These are phyloP conservation scores for Hippoglossus stenolepis DNA, from an alignment of 2,113 vertebrate species.

Conservation along the genomic window DNA sequence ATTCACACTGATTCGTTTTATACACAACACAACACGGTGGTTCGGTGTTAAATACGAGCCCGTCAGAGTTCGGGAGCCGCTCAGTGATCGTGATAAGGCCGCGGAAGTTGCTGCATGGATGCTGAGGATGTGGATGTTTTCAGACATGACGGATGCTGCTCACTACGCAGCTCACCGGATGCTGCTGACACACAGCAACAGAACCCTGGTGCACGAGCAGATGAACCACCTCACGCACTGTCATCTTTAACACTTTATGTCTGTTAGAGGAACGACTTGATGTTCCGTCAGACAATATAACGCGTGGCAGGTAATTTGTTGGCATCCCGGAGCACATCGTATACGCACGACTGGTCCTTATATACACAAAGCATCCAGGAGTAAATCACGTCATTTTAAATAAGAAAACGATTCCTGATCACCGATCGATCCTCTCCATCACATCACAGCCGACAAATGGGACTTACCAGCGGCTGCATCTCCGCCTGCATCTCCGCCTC, in stretches of 20 bases:
- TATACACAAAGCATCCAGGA: neutral
- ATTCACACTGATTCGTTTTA: neutral
- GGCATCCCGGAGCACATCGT: neutral
- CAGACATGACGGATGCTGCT: conserved; percentile 72
- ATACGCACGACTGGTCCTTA: conserved; percentile 30
- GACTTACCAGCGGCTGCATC: conserved; percentile 94
- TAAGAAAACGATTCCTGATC: neutral
- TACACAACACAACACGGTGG: neutral
- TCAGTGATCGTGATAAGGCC: neutral
- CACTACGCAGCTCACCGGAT: conserved; percentile 69
- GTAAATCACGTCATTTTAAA: neutral
- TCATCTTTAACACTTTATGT: neutral
- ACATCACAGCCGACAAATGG: neutral
- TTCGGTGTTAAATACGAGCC: neutral
- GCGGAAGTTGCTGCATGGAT: conserved; percentile 41
- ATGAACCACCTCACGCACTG: too few relatives aligned
- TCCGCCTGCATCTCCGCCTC: conserved; percentile 86
- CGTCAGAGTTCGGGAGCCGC: neutral
- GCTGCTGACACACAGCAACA: conserved; percentile 12
- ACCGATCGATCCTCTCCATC: neutral
- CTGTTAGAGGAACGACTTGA: neutral
- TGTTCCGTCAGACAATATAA: conserved; percentile 10
- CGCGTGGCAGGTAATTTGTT: conserved; percentile 40
- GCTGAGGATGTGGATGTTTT: conserved; percentile 68
- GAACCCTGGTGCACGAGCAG: neutral